Conservation (phyloP, 2,113 vertebrate species). For the Podilymbus podiceps region DNA sequence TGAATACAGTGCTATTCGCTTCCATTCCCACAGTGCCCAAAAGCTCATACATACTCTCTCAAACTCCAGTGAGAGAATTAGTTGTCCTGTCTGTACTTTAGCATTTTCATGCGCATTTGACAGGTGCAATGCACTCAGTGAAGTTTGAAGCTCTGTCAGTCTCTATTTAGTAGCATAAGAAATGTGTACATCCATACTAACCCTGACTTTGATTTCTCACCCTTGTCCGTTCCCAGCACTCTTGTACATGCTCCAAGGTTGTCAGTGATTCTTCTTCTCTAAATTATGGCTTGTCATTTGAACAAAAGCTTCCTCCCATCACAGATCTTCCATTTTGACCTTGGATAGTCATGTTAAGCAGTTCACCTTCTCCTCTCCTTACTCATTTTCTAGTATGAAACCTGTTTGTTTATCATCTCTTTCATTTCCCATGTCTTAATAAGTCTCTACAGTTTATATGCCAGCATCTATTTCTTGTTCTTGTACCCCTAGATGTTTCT, state of each 20-base stretch:
- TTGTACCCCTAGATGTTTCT: not conserved
- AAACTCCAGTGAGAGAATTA: not conserved
- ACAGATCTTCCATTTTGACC: not conserved
- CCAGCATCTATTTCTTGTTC: not conserved
- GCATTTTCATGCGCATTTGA: not conserved
- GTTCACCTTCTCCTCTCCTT: not conserved
- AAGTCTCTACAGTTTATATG: not conserved
- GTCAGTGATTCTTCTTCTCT: not conserved
- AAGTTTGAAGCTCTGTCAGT: not conserved
- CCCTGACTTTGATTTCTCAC: not conserved
- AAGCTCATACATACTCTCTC: not conserved
- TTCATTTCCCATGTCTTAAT: not conserved
- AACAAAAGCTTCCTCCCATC: not conserved
- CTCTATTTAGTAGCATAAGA: not conserved
- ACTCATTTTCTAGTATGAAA: not conserved
- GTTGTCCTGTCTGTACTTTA: not conserved
- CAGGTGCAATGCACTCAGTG: not conserved
- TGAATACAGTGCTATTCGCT: not conserved
- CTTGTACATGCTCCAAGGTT: not conserved
- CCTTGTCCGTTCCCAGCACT: not conserved
- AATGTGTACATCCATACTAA: not conserved
- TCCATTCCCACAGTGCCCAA: not conserved
- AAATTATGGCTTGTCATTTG: not conserved
- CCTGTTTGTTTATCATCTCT: not conserved
- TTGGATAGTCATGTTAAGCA: not conserved